Evolutionary conservation across 53 echinoderm and acorn worm genomes (phyloP), one percentile per base, ranked within the genome.

Genomic region (Actinopyga echinites): DNA sequence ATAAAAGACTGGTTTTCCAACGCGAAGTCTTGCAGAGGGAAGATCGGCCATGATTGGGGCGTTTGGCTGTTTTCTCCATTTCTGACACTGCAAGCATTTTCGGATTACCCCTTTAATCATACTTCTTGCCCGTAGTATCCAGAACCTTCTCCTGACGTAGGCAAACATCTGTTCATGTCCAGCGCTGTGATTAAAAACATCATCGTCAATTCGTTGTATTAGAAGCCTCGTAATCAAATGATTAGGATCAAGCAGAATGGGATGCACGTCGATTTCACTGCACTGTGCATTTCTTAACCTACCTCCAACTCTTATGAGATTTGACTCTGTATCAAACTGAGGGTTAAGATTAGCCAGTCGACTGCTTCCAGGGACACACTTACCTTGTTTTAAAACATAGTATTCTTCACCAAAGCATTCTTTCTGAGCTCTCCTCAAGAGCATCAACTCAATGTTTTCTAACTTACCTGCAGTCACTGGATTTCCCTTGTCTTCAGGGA

Each of bases 1-100:
- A 42, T 64, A 89, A 25, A 89, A 89, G 5, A 82, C 69, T 33
- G 89, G 89, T 38, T 80, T 85, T 28, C 85, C 71, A 74, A 89
- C 57, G 30, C 85, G 81, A 15, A 85, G 56, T 49, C 89, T 69
- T 25, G 89, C 83, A 5, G n/a, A 24, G 6, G 88, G 88, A 23
- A 89, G 56, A 54, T 89, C 89, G 1, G 80, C 89, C 80, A 89
- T 89, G 26, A 74, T 44, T 24, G 89, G 85, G 2, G 85, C 54
- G 5, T 82, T 82, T 21, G 90, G 79, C 38, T 83, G 20, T 13
- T 82, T 77, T 62, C 79, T 71, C 75, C 90, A 64, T 19, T 28
- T 63, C 24, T 74, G 59, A 33, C 90, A 90, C 30, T 82, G 71
- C 6, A 45, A 13, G 29, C 86, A 83, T 15, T 37, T 45, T 17